These are phyloP conservation scores for Tetramorium bicarinatum DNA, from an alignment of 2,888 invertebrate genomes.

Conservation along the genomic window DNA sequence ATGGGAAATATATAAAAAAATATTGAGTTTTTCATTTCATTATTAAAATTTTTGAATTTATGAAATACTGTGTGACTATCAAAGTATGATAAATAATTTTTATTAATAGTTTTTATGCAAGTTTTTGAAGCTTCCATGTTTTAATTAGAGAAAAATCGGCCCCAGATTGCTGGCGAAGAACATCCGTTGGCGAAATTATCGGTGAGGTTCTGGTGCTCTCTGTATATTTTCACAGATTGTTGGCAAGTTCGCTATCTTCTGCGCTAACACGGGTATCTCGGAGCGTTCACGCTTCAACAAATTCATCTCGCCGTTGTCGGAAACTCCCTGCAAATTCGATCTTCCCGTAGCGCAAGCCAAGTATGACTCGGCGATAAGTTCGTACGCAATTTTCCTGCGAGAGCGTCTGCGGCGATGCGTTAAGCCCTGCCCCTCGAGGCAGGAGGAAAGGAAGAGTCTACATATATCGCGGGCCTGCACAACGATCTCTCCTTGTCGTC, in stretches of 20 bases:
- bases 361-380: slow-evolving; percentile 42
- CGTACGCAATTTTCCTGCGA: slow-evolving; percentile 28
- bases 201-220: background rate
- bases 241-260: background rate
- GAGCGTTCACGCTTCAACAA: slow-evolving; percentile 24
- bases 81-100: background rate
- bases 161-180: background rate
- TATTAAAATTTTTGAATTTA: background rate
- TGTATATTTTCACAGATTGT: background rate
- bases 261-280: slow-evolving; percentile 20
- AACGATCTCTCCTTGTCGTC: background rate
- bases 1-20: background rate
- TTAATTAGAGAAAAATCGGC: background rate
- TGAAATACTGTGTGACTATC: background rate
- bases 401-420: slow-evolving; percentile 29
- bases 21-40: background rate
- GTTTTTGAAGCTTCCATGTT: background rate
- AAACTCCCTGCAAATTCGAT: slow-evolving; percentile 36
- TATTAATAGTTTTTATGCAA: background rate
- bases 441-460: slow-evolving; percentile 14
- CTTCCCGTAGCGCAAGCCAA: slow-evolving; percentile 7
- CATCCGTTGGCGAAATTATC: background rate
- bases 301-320: slow-evolving; percentile 27
- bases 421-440: background rate
- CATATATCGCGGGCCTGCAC: background rate